Conservation (phyloP, 2,113 vertebrate genomes). For the Triplophysa siluroides region DNA sequence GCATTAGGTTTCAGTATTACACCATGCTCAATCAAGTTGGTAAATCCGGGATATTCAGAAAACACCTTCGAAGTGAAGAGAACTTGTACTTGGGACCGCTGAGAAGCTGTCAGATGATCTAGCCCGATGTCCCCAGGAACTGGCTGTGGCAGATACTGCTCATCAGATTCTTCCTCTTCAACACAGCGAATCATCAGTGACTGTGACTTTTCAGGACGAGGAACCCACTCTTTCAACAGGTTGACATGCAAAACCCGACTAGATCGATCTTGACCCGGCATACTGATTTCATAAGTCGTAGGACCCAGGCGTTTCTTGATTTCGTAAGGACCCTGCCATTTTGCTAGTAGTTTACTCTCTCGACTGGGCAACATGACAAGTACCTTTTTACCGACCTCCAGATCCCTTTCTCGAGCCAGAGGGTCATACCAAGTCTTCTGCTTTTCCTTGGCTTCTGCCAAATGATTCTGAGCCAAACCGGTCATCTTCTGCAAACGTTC, state of each 20-base stretch:
- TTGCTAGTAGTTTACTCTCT: neutral
- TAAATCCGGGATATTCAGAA: too few species aligned
- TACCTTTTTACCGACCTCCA: neutral
- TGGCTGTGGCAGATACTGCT: neutral
- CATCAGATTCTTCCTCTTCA: neutral
- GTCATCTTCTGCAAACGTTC: neutral
- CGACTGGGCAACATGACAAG: neutral
- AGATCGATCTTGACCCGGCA: neutral
- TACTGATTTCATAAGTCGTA: neutral
- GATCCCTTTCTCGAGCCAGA: neutral
- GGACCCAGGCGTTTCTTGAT: neutral
- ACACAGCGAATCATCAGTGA: neutral
- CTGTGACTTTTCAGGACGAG: neutral
- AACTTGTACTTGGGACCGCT: neutral
- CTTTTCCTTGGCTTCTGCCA: neutral
- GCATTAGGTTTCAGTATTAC: too few species aligned
- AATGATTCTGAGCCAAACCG: neutral
- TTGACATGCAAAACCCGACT: neutral
- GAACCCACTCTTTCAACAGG: slow-evolving; percentile 1
- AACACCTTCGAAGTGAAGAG: neutral
- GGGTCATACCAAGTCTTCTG: slow-evolving; percentile 1
- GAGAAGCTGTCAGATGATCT: neutral
- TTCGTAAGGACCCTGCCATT: neutral
- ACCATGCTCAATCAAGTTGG: too few species aligned
- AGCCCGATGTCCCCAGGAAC: neutral